Evolutionary conservation across 2,113 vertebrate genomes (phyloP).

Genomic region (Epinephelus cyanopodus): DNA sequence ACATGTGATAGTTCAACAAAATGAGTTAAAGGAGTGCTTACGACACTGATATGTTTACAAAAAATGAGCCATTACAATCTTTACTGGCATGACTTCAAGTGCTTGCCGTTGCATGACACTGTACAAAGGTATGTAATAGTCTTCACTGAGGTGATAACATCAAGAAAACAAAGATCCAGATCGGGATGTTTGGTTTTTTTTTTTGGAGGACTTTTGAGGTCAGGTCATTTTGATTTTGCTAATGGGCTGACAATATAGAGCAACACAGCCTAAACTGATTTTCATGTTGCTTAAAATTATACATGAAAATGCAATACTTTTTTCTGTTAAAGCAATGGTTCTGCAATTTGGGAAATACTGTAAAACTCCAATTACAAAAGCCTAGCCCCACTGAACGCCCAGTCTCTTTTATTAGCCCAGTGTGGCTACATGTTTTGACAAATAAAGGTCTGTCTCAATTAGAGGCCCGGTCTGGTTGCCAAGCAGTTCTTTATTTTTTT

Average conservation of each 20-base stretch:
- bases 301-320: neutral
- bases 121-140: neutral
- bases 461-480: too few species aligned
- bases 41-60: neutral
- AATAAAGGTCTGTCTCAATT: too few species aligned
- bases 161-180: neutral
- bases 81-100: neutral
- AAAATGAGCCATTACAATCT: constrained; percentile 12
- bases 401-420: too few species aligned
- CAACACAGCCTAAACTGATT: neutral
- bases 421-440: too few species aligned
- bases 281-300: neutral
- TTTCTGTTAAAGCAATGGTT: too few species aligned
- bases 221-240: neutral
- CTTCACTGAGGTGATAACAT: neutral
- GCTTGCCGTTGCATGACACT: constrained; percentile 4
- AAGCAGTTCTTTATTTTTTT: too few species aligned
- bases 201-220: neutral
- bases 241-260: neutral
- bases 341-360: too few species aligned
- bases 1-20: constrained; percentile 2
- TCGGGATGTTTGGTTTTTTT: neutral
- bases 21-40: neutral
- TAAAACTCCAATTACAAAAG: neutral
- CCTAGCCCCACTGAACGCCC: too few species aligned